These are phyloP conservation scores for Tiliqua scincoides DNA, from an alignment of 2,113 vertebrate genomes.

Conservation along the genomic window DNA sequence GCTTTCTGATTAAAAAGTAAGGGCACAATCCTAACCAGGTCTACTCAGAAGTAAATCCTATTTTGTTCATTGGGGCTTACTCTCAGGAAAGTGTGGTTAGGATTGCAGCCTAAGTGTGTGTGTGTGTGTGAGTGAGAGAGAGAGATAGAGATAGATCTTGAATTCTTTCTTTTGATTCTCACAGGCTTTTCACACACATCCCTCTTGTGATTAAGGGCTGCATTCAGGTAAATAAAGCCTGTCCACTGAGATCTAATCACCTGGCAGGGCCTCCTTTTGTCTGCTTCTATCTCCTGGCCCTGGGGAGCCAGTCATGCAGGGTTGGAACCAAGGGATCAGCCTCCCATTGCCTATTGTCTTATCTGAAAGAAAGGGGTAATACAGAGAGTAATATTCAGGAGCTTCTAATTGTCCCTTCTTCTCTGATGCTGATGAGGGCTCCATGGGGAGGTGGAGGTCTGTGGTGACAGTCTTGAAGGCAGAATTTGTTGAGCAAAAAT, in stretches of 20 bases:
- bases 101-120: background rate
- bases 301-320: conserved; percentile 24
- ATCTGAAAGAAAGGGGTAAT: conserved; percentile 50
- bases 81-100: no score
- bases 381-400: conserved; percentile 32
- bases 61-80: background rate
- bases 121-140: background rate
- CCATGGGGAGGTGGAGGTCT: background rate
- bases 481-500: background rate
- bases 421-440: conserved; percentile 39
- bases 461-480: background rate
- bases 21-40: no score
- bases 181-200: background rate
- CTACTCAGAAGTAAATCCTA: no score
- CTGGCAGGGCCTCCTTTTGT: conserved; percentile 46
- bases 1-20: background rate
- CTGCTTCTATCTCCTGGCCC: conserved; percentile 25
- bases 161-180: conserved; percentile 25
- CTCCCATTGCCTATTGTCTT: conserved; percentile 48
- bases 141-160: background rate
- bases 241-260: conserved; percentile 54
- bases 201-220: conserved; percentile 2
- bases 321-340: conserved; percentile 3
- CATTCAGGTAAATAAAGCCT: conserved; percentile 52
- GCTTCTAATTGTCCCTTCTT: conserved; percentile 40